Conservation (phyloP, 2,888 invertebrate genomes). For the Athripsodes cinereus region DNA sequence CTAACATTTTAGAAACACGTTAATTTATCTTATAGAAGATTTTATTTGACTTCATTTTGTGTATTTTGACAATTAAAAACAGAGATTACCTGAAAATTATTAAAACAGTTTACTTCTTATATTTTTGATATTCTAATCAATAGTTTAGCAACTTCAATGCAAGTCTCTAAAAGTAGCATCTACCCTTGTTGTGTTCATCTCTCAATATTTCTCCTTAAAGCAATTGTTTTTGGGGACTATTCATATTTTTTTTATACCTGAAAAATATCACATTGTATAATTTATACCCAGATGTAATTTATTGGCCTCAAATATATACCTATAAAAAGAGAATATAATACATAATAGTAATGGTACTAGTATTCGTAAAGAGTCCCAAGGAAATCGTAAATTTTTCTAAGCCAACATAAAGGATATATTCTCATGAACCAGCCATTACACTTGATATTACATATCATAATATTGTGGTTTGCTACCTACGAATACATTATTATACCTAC, state of each 20-base stretch:
- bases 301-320: constrained; percentile 22
- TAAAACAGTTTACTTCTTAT: no score
- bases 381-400: constrained; percentile 22
- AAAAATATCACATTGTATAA: constrained; percentile 3
- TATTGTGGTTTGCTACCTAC: background rate
- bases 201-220: constrained; percentile 22
- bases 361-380: constrained; percentile 10
- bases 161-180: no score
- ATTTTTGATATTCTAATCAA: no score
- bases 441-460: constrained; percentile 4
- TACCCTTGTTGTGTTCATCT: no score
- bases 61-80: no score
- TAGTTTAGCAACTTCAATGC: no score
- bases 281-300: constrained; percentile 19
- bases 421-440: constrained; percentile 12
- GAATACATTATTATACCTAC: background rate
- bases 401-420: constrained; percentile 14
- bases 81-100: no score
- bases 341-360: no score
- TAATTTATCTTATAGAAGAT: no score
- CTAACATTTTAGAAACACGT: no score
- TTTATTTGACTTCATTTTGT: no score
- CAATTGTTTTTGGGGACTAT: constrained; percentile 22
- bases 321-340: constrained; percentile 9
- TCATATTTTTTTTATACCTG: background rate